phyloP scores from a whole-genome alignment of 2,888 invertebrate genomes.

The Mesorhabditis sp. region DNA sequence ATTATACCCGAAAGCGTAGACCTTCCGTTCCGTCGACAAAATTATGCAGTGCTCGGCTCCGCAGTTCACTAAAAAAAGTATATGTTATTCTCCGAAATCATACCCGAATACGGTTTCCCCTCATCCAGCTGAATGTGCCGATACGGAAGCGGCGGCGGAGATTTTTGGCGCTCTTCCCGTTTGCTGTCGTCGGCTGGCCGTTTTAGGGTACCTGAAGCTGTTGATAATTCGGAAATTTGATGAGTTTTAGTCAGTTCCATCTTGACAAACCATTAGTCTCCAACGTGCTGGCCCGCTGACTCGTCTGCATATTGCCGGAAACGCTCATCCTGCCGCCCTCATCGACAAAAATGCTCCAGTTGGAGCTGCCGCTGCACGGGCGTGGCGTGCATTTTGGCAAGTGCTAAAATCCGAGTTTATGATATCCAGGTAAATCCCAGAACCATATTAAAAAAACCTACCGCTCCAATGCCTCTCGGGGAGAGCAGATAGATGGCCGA shows the following conservation, averaged over 20 bases:
- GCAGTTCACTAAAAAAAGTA: constrained; percentile 16
- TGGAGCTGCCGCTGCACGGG: neutral
- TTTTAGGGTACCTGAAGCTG: neutral
- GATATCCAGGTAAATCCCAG: too few relatives aligned
- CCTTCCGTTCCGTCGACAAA: constrained; percentile 21
- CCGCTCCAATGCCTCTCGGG: neutral
- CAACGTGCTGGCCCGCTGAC: neutral
- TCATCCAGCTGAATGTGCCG: neutral
- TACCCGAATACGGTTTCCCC: constrained; percentile 2
- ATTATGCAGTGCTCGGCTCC: constrained; percentile 51
- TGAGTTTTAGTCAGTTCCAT: neutral
- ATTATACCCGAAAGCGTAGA: constrained; percentile 47
- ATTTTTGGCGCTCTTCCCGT: neutral
- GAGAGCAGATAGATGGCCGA: neutral
- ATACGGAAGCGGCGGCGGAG: neutral
- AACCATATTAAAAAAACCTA: neutral
- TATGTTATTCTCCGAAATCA: neutral
- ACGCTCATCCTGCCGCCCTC: neutral
- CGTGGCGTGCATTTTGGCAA: neutral
- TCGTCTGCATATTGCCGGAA: neutral
- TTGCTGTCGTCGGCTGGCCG: constrained; percentile 2
- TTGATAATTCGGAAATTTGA: neutral
- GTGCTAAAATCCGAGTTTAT: too few relatives aligned
- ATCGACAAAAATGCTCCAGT: constrained; percentile 3
- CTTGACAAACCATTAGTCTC: neutral